A percentile compares a stretch with the other conserved stretches of the same genome.
phyloP scores from a whole-genome alignment of 2,113 vertebrate genomes.

The Rhinopomastus cyanomelas region DNA sequence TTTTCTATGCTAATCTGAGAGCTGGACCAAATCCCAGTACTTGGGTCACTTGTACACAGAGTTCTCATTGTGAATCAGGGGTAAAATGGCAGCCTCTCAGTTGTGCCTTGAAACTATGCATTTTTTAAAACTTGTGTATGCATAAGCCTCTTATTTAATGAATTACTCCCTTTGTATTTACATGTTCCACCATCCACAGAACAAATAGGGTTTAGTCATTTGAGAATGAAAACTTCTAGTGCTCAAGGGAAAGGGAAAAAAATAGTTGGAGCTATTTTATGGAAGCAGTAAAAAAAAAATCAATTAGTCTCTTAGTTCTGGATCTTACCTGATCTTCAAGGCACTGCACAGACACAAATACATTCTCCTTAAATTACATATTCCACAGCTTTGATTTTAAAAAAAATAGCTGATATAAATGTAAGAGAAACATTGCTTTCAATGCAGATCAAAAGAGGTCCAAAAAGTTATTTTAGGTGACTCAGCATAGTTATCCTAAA shows the following conservation, averaged over 20 bases:
- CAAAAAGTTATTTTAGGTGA: constrained; percentile 14
- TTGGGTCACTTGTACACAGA: constrained; percentile 80
- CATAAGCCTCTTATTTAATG: constrained; percentile 84
- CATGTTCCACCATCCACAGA: constrained; percentile 77
- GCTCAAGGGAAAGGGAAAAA: constrained; percentile 52
- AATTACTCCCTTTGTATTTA: constrained; percentile 82
- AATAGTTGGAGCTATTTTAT: constrained; percentile 57
- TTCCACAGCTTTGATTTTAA: neutral
- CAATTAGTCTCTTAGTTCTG: constrained; percentile 3
- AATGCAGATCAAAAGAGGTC: neutral
- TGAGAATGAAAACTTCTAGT: constrained; percentile 78
- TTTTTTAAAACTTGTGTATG: constrained; percentile 80
- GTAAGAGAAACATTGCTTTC: neutral
- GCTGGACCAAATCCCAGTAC: constrained; percentile 78
- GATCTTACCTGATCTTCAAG: constrained; percentile 32
- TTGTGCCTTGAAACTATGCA: constrained; percentile 77
- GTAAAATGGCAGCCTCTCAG: constrained; percentile 76
- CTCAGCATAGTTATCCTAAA: neutral
- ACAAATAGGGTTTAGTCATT: constrained; percentile 79
- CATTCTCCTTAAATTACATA: neutral
- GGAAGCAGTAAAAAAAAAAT: constrained; percentile 54
- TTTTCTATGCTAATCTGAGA: constrained; percentile 81
- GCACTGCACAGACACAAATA: neutral
- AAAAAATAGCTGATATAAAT: neutral
- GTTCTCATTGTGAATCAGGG: constrained; percentile 77